phyloP scores from a whole-genome alignment of 2,888 invertebrate genomes.

The Abscondita cerata region DNA sequence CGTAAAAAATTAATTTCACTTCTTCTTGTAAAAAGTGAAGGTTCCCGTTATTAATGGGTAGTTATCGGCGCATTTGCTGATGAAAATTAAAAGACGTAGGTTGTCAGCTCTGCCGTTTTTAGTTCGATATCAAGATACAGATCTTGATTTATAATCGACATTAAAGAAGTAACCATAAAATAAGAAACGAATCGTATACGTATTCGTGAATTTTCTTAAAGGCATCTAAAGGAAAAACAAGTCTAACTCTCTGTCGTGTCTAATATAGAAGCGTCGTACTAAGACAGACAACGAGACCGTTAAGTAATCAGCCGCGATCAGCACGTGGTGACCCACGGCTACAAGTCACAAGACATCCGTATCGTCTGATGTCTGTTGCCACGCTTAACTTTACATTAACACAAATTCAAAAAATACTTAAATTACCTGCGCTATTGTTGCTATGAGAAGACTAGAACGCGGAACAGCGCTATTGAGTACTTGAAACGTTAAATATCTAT shows the following conservation, averaged over 20 bases:
- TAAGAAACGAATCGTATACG: constrained; percentile 9
- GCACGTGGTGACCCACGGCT: constrained; percentile 32
- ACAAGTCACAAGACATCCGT: constrained; percentile 27
- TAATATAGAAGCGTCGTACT: constrained; percentile 22
- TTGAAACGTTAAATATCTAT: constrained; percentile 71
- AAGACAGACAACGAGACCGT: constrained; percentile 26
- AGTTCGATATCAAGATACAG: constrained; percentile 4
- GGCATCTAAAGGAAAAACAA: constrained; percentile 19
- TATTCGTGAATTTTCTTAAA: constrained; percentile 10
- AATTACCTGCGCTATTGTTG: constrained; percentile 68
- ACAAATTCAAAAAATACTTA: neutral
- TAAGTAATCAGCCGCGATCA: constrained; percentile 29
- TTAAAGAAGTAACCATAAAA: constrained; percentile 6
- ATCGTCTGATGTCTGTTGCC: constrained; percentile 31
- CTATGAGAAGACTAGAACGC: constrained; percentile 72
- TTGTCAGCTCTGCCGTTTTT: constrained; percentile 7
- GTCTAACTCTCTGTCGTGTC: constrained; percentile 23
- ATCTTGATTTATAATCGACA: constrained; percentile 12
- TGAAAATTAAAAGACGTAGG: constrained; percentile 10
- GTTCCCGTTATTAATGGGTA: constrained; percentile 1
- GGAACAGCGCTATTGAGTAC: constrained; percentile 72
- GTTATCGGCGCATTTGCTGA: neutral
- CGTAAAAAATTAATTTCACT: too few species aligned
- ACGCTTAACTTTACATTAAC: constrained; percentile 8
- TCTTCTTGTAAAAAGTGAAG: too few species aligned